Conservation (phyloP, 2,888 invertebrate genomes). For the Eristalis arbustorum region DNA sequence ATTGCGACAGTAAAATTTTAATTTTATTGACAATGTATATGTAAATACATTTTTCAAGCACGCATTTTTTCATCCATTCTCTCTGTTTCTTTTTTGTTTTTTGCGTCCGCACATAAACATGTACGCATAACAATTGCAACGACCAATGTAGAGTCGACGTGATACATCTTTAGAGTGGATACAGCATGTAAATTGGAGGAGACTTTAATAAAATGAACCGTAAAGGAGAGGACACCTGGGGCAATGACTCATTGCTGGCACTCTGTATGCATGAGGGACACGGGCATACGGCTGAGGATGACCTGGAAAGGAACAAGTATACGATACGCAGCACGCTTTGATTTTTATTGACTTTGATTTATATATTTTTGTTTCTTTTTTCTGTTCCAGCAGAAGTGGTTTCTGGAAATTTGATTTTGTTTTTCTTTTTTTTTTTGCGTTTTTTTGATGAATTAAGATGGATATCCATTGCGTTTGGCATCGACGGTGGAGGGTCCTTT, state of each 20-base stretch:
- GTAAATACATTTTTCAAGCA: constrained; percentile 48
- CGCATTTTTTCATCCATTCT: neutral
- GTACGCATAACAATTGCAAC: constrained; percentile 49
- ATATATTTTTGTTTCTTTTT: neutral
- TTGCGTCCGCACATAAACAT: constrained; percentile 40
- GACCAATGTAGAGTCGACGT: constrained; percentile 52
- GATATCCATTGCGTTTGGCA: neutral
- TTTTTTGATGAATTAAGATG: neutral
- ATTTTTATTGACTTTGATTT: constrained; percentile 22
- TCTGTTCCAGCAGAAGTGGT: neutral
- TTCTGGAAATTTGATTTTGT: neutral
- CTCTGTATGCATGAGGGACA: constrained; percentile 34
- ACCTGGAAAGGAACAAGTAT: neutral
- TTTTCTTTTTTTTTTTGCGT: too few species aligned
- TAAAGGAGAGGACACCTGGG: constrained; percentile 11
- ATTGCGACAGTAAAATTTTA: constrained; percentile 62
- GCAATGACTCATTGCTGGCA: constrained; percentile 40
- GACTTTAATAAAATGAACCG: constrained; percentile 52
- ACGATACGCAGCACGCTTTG: constrained; percentile 8
- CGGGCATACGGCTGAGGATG: neutral
- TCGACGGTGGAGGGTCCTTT: neutral
- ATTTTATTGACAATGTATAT: constrained; percentile 63
- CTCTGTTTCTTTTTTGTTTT: neutral
- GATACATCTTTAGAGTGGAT: constrained; percentile 54
- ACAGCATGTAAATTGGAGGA: constrained; percentile 59